Evolutionary conservation across 2,888 invertebrate species (phyloP).

Genomic region (Trimorus sp.): DNA sequence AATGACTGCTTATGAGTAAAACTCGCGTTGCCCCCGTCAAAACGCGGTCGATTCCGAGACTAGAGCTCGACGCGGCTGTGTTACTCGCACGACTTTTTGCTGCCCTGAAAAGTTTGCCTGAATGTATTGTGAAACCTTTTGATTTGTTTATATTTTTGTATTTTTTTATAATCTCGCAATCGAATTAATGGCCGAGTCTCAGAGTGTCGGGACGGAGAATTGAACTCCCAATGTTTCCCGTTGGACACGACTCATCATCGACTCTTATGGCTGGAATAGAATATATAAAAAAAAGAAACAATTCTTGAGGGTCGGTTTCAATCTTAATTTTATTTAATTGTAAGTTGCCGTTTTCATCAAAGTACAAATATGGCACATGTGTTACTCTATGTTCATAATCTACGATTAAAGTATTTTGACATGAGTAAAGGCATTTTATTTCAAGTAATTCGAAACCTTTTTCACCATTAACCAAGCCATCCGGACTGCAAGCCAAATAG

Average conservation of each 20-base stretch:
- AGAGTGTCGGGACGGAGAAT: too few species aligned
- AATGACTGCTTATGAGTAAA: too few species aligned
- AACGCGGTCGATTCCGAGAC: background rate
- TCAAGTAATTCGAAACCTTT: background rate
- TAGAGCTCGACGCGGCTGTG: background rate
- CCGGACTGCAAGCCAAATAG: conserved; percentile 18
- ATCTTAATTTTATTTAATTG: conserved; percentile 29
- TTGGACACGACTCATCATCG: too few species aligned
- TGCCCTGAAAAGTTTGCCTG: background rate
- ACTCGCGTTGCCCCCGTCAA: conserved; percentile 4
- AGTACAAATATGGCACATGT: conserved; percentile 18
- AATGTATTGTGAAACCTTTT: too few species aligned
- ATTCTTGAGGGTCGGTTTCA: too few species aligned
- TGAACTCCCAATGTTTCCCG: too few species aligned
- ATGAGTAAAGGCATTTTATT: conserved; percentile 3
- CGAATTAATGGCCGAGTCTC: too few species aligned
- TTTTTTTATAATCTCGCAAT: too few species aligned
- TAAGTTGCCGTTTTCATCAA: conserved; percentile 10
- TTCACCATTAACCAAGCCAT: conserved; percentile 2
- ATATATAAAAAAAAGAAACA: too few species aligned
- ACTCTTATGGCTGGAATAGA: too few species aligned
- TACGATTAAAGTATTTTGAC: background rate
- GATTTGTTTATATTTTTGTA: too few species aligned
- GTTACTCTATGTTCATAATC: background rate
- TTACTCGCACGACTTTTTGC: background rate